These are phyloP conservation scores for Myoxocephalus aenaeus DNA, from an alignment of 2,797 vertebrate species.

Conservation along the genomic window DNA sequence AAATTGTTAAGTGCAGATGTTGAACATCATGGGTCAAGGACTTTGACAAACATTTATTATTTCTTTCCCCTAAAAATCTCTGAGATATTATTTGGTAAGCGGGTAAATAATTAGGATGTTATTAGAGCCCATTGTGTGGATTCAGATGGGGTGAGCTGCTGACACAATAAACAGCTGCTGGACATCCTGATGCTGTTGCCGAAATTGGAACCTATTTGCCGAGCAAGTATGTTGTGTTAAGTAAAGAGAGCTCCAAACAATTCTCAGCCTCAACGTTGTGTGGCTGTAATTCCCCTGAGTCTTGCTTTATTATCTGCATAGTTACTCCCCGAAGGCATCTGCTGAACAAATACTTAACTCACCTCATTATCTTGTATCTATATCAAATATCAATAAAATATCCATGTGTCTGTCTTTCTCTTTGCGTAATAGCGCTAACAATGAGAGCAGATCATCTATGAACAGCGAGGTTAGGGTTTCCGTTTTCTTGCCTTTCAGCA, in stretches of 20 bases:
- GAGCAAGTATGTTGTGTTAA: background rate
- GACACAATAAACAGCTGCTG: background rate
- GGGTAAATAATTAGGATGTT: background rate
- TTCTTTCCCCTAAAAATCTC: background rate
- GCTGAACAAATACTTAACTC: constrained; percentile 16
- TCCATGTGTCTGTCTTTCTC: background rate
- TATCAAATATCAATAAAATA: background rate
- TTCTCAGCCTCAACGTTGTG: background rate
- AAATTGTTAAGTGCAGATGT: background rate
- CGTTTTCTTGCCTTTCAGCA: background rate
- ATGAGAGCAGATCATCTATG: background rate
- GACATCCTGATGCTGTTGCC: background rate
- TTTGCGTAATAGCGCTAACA: background rate
- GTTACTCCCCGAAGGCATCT: constrained; percentile 2
- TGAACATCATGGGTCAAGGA: background rate
- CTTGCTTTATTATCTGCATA: background rate
- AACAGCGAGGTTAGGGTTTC: background rate
- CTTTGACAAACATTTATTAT: background rate
- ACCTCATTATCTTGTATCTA: background rate
- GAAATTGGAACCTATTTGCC: constrained; percentile 13
- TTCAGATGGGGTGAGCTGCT: background rate
- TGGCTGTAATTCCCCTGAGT: background rate
- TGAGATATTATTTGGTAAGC: background rate
- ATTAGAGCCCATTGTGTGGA: background rate
- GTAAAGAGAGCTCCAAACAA: background rate